A percentile compares a stretch with the other conserved stretches of the same genome.
Conservation (phyloP, 2,888 invertebrate genomes). For the Mechanitis messenoides region DNA sequence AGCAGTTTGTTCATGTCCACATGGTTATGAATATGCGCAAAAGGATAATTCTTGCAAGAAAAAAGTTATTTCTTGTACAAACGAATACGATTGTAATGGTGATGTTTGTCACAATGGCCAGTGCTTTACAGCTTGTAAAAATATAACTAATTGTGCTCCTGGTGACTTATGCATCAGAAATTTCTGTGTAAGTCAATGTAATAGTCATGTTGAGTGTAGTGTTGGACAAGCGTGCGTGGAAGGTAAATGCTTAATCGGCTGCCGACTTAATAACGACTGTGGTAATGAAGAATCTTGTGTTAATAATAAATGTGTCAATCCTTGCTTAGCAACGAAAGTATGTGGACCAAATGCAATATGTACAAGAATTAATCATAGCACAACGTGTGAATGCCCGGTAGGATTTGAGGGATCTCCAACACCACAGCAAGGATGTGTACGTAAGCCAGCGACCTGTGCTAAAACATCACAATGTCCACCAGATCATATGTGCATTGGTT, state of each 20-base stretch:
- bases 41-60: constrained; percentile 81
- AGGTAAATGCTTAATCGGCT: constrained; percentile 88
- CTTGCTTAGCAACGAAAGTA: constrained; percentile 84
- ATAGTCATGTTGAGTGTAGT: constrained; percentile 88
- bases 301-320: constrained; percentile 89
- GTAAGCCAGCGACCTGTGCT: constrained; percentile 84
- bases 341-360: constrained; percentile 92
- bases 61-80: constrained; percentile 78
- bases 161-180: constrained; percentile 88
- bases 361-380: constrained; percentile 83
- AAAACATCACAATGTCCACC: constrained; percentile 84
- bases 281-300: constrained; percentile 85
- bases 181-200: constrained; percentile 87
- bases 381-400: constrained; percentile 86
- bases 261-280: constrained; percentile 90
- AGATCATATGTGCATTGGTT: constrained; percentile 85
- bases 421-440: constrained; percentile 91
- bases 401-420: constrained; percentile 92
- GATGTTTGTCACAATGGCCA: constrained; percentile 89
- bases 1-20: constrained; percentile 86
- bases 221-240: constrained; percentile 86
- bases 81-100: constrained; percentile 86
- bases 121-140: constrained; percentile 88
- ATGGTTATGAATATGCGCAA: constrained; percentile 83
- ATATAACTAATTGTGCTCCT: constrained; percentile 84